Evolutionary conservation across 2,797 vertebrate species (phyloP), one percentile per base, ranked within the genome.

Genomic region (Spinibarbus caldwelli): DNA sequence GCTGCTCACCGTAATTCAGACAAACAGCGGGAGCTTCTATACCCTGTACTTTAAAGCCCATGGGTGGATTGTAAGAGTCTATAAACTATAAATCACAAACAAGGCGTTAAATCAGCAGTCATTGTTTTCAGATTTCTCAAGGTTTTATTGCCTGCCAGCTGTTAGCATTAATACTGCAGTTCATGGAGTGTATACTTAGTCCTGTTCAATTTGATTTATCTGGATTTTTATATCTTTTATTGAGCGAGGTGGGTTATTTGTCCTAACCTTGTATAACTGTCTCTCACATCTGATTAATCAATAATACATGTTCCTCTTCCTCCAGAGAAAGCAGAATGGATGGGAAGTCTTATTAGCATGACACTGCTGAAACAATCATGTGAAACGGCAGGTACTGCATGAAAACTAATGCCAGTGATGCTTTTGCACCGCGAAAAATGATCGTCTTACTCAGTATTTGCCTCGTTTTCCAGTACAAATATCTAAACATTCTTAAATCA

Each of bases 1-100:
- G 70, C 71, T 85, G 86, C 83, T 81, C 66, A 85, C 76, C 54
- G 86, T 83, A 85, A 85, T 83, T 78, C 52, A 26, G 14, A 54
- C 62, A 75, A 52, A 49, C 66, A 72, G 78, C 77, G 31, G 76
- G 70, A 83, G 81, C n/a, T 68, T 82, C 47, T 70, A 79, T 31
- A 67, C 49, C 68, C 52, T 78, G 47, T 67, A 34, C 23, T 67
- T 80, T 67, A 67, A 67, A 67, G 29, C 43, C 67, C 76, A 62
- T 62, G 76, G 76, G 76, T 62, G 36, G 19, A 45, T 81, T 41
- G 15, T 54, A 54, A 71, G 36, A 72, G 49, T 67, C 78, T 54
- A 54, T 81, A 68, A 81, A 81, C 45, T 36, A 41, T 68, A 82
- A 72, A 82, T 80, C 66, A 80, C 21, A 52, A 80, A 80, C 26